Evolutionary conservation across 2,797 vertebrate species (phyloP).

Genomic region (Podarcis siculus): DNA sequence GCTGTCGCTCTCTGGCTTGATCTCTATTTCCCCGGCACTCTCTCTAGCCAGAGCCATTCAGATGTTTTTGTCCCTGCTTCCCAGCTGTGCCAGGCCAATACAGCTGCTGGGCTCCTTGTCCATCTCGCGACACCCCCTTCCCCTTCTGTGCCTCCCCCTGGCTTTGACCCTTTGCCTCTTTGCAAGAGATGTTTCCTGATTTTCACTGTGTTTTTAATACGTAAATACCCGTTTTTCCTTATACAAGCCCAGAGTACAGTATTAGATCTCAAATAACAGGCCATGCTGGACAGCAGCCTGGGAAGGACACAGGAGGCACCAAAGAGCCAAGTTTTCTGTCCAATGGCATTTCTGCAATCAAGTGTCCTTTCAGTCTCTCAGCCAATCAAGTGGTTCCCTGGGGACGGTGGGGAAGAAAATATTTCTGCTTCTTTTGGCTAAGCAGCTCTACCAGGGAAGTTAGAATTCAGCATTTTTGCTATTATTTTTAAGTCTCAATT

Average conservation of each 20-base stretch:
- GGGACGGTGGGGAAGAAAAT: constrained; percentile 5
- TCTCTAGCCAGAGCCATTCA: background rate
- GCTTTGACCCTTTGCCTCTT: background rate
- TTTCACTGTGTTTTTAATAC: background rate
- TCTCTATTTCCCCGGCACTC: constrained; percentile 36
- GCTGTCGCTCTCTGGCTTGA: constrained; percentile 30
- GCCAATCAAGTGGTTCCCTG: constrained; percentile 5
- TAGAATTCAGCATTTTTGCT: background rate
- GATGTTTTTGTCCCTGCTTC: constrained; percentile 7
- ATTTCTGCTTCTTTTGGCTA: constrained; percentile 8
- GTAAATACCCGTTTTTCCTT: background rate
- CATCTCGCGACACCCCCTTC: background rate
- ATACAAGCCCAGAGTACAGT: constrained; percentile 1
- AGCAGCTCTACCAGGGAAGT: background rate
- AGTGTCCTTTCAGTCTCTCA: constrained; percentile 5
- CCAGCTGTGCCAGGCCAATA: constrained; percentile 22
- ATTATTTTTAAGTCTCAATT: background rate
- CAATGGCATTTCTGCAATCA: constrained; percentile 16
- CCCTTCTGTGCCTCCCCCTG: background rate
- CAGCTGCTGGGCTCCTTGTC: constrained; percentile 5
- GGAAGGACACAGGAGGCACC: constrained; percentile 29
- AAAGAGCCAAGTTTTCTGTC: constrained; percentile 7
- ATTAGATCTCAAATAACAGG: constrained; percentile 27
- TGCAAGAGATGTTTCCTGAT: background rate
- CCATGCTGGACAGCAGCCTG: constrained; percentile 30